Evolutionary conservation across 2,888 invertebrate genomes (phyloP), one percentile per base, ranked within the genome.

Genomic region (Folsomia candida): DNA sequence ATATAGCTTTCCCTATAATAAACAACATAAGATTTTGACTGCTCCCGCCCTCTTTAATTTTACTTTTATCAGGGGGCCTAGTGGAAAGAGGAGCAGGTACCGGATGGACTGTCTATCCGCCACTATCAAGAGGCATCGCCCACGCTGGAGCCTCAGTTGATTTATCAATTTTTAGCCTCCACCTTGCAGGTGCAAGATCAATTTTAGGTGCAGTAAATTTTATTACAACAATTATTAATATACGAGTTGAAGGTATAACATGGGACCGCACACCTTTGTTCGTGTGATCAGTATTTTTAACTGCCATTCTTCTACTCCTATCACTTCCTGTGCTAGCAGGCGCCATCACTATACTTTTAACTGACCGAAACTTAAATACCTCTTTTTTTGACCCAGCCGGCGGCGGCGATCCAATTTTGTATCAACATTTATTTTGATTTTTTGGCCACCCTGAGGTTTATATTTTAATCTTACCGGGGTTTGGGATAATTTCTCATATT

Each of bases 381-480:
- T 88, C 89, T 0, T 92, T 92, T 83, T 92, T 92, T 87, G 90
- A 92, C 47, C 91, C 91, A 0, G 86, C 87, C 0, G 91, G 90
- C 73, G 92, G 91, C 28, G 92, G 91, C 67, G 91, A 92, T 68
- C 91, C 91, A 1, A 88, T 92, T 84, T 80, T 92, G 79, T 92
- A 90, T 67, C 91, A 92, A n/a, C n/a, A n/a, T n/a, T n/a, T n/a
- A n/a, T n/a, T n/a, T n/a, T n/a, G n/a, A n/a, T n/a, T n/a, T n/a
- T n/a, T n/a, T n/a, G n/a, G n/a, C n/a, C n/a, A n/a, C n/a, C n/a
- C n/a, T n/a, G n/a, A n/a, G n/a, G n/a, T 92, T 75, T 93, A 92
- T 84, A 91, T 92, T 90, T 84, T 92, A 86, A 91, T 92, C 89
- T 81, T 92, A 80, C 91, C 91, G 0, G 91, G 89, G 83, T 92